Conservation (phyloP, 1,140 invertebrate species). For the Pararge aegeria region DNA sequence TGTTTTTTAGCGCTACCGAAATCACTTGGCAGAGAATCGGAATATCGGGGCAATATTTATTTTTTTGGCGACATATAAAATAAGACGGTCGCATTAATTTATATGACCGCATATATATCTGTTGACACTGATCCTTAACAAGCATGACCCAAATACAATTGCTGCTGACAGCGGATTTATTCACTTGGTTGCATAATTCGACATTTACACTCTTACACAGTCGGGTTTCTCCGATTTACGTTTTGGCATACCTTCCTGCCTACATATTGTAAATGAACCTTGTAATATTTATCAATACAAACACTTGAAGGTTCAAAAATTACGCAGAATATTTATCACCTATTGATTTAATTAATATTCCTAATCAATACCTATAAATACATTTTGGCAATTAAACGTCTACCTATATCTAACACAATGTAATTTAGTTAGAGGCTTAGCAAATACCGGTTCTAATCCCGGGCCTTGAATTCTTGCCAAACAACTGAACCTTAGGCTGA, state of each 20-base stretch:
- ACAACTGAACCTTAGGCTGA: slow-evolving; percentile 29
- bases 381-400: too few relatives aligned
- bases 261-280: background rate
- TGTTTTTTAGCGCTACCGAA: slow-evolving; percentile 26
- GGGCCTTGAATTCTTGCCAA: slow-evolving; percentile 35
- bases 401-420: background rate
- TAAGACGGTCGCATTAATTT: slow-evolving; percentile 16
- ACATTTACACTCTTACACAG: background rate
- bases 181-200: background rate
- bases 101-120: slow-evolving; percentile 22
- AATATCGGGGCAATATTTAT: slow-evolving; percentile 27
- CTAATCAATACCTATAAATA: too few relatives aligned
- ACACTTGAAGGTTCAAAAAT: too few relatives aligned
- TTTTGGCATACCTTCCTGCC: background rate
- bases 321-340: too few relatives aligned
- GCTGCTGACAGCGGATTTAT: slow-evolving; percentile 16
- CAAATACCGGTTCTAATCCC: slow-evolving; percentile 13
- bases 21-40: slow-evolving; percentile 26
- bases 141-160: slow-evolving; percentile 21
- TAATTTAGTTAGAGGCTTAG: slow-evolving; percentile 11
- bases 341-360: too few relatives aligned
- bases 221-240: background rate
- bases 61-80: slow-evolving; percentile 18
- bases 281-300: background rate
- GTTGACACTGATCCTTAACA: slow-evolving; percentile 19